Evolutionary conservation across 2,113 vertebrate species (phyloP), one percentile per base, ranked within the genome.

Genomic region (Apteryx mantelli): DNA sequence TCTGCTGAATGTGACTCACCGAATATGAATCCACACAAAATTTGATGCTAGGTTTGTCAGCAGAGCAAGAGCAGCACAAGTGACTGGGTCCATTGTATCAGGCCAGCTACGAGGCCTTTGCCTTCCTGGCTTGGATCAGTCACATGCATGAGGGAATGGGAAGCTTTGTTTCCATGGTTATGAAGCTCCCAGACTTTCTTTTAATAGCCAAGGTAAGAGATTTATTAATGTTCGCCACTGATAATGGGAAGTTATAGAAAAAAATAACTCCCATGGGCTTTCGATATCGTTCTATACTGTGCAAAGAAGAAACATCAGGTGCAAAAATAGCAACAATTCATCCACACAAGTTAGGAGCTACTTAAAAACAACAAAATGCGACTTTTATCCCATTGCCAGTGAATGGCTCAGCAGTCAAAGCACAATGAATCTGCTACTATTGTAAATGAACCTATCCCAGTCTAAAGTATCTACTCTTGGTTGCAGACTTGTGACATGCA

Each of bases 101-200:
- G 24, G 17, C 58, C 58, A 58, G 15, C 74, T 94, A 55, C 68
- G 82, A 80, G 58, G 56, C 46, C 28, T 93, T 94, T 2, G 32
- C 36, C 64, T 95, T 92, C 68, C 44, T 58, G 76, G 19, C 76
- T 92, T 60, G 79, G 76, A 91, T 50, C n/a, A 90, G 75, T 95
- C 90, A 94, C 80, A 76, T 90, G 92, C 78, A 77, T 91, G 86
- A 96, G 92, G 91, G 94, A 81, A 92, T 25, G 96, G 93, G 56
- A 92, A 92, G 30, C 86, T 92, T 25, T 91, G 93, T 97, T 96
- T 96, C 95, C 94, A 97, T 94, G 95, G 94, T 95, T 93, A 89
- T 97, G 28, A 55, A 88, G 55, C 87, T 95, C 91, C 81, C 8
- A n/a, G 5, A 86, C 89, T 94, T 93, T 89, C 95, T 95, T 96